A percentile compares a stretch with the other conserved stretches of the same genome.
Evolutionary conservation across 2,113 vertebrate genomes (phyloP).

Genomic region (Riparia riparia): DNA sequence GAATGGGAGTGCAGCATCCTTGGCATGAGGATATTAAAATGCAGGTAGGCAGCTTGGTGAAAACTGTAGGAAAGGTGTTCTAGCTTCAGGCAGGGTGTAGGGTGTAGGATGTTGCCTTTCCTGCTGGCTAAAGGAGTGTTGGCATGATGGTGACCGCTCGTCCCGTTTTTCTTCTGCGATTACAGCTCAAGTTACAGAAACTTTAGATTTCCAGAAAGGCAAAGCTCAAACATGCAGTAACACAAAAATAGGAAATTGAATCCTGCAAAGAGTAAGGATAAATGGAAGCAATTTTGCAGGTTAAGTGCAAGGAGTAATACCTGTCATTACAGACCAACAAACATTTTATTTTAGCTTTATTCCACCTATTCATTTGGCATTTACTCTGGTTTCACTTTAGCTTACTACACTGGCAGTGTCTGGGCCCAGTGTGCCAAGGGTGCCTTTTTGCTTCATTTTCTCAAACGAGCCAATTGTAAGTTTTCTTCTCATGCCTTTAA

Average conservation of each 20-base stretch:
- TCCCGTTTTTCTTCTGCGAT: background rate
- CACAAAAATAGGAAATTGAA: background rate
- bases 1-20: too few relatives aligned
- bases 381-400: background rate
- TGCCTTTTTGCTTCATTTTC: background rate
- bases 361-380: background rate
- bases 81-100: background rate
- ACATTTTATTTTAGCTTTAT: background rate
- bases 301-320: background rate
- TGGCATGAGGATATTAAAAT: fast-evolving
- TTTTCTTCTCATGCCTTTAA: background rate
- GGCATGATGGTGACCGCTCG: background rate
- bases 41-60: background rate
- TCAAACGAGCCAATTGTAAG: background rate
- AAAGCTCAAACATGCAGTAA: background rate
- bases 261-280: background rate
- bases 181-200: background rate
- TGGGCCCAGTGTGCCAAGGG: background rate
- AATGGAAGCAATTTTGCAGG: background rate
- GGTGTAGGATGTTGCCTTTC: background rate
- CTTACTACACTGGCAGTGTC: background rate
- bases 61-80: background rate
- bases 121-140: background rate
- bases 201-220: background rate
- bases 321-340: background rate